Conservation (phyloP, 2,113 vertebrate species). For the Macquaria australasica region DNA sequence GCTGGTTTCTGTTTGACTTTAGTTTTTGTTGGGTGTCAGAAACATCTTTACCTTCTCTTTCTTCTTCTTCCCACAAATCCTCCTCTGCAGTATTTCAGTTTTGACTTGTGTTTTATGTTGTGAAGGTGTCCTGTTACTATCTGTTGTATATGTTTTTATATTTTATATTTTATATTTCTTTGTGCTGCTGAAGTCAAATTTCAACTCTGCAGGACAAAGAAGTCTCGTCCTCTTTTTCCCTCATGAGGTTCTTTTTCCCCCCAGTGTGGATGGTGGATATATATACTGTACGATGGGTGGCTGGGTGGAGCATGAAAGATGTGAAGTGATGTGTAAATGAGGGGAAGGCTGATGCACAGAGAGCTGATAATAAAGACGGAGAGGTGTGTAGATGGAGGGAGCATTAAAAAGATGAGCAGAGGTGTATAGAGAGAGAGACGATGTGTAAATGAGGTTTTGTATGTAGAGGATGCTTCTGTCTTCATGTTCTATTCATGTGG, state of each 20-base stretch:
- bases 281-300: background rate
- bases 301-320: background rate
- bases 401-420: slow-evolving; percentile 22
- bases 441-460: slow-evolving; percentile 29
- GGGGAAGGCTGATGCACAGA: slow-evolving; percentile 1
- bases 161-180: no score
- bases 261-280: background rate
- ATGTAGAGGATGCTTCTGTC: slow-evolving; percentile 21
- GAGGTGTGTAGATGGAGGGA: slow-evolving; percentile 4
- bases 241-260: background rate
- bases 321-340: background rate
- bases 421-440: slow-evolving; percentile 8
- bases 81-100: no score
- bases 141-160: no score
- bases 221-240: background rate
- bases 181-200: no score
- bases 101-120: background rate
- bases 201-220: no score
- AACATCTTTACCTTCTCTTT: no score
- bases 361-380: background rate
- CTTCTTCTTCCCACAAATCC: no score
- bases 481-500: slow-evolving; percentile 46
- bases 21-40: no score
- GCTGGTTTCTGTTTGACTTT: no score
- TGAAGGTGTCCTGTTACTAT: no score